Percentiles rank a stretch among this genome's conserved stretches.
These are phyloP conservation scores for Carassius gibelio DNA, from an alignment of 2,113 vertebrate genomes.

Conservation along the genomic window DNA sequence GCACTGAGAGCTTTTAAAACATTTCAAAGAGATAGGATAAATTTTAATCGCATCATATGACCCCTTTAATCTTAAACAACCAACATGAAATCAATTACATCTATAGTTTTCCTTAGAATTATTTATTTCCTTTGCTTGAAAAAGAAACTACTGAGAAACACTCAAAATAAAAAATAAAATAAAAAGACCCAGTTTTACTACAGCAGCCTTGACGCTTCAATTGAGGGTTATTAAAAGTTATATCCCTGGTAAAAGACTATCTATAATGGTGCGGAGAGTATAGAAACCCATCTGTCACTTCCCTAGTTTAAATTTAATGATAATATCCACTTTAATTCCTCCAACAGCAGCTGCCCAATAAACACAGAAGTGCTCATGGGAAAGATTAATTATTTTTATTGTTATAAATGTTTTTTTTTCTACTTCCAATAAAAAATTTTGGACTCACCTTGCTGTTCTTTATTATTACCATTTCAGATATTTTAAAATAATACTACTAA, in stretches of 20 bases:
- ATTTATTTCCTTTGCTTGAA: constrained; percentile 18
- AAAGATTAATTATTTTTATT: constrained; percentile 1
- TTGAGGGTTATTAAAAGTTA: constrained; percentile 30
- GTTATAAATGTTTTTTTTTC: not conserved
- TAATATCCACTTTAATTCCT: constrained; percentile 6
- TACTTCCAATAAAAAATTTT: not conserved
- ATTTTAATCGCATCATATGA: too few species aligned
- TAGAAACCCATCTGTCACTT: constrained; percentile 13
- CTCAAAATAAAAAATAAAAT: not conserved
- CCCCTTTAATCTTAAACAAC: constrained; percentile 19
- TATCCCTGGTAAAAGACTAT: constrained; percentile 31
- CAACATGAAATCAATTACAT: constrained; percentile 47
- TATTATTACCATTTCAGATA: not conserved
- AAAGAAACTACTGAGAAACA: constrained; percentile 15
- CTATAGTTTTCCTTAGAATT: too few species aligned
- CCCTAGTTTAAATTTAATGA: not conserved
- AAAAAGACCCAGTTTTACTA: not conserved
- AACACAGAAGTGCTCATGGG: not conserved
- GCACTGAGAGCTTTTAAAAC: too few species aligned
- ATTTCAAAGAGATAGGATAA: too few species aligned
- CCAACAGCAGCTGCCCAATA: not conserved
- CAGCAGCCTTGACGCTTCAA: constrained; percentile 1
- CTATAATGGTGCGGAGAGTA: not conserved
- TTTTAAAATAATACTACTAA: too few species aligned
- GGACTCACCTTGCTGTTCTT: not conserved